Conservation (phyloP, 2,888 invertebrate genomes). For the Lasius fuliginosus region DNA sequence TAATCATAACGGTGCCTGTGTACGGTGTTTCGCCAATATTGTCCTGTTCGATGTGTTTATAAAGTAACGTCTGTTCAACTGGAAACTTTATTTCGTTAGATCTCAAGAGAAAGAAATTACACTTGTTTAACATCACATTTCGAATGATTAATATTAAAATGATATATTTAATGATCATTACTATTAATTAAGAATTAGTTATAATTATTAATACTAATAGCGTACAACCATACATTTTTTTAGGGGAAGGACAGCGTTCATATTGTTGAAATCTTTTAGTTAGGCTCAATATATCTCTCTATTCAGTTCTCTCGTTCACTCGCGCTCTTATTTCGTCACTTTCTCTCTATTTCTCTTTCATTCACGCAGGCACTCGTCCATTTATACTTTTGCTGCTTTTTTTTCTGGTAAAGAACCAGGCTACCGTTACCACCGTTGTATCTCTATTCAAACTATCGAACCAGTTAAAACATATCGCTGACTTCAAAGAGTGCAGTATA, state of each 20-base stretch:
- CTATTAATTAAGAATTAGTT: slow-evolving; percentile 85
- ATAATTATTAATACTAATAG: slow-evolving; percentile 86
- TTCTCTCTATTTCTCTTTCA: slow-evolving; percentile 64
- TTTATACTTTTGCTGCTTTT: slow-evolving; percentile 57
- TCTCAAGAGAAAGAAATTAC: slow-evolving; percentile 80
- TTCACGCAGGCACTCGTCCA: slow-evolving; percentile 62
- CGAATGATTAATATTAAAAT: slow-evolving; percentile 85
- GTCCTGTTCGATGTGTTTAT: slow-evolving; percentile 75
- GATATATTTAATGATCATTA: slow-evolving; percentile 84
- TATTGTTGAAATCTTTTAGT: slow-evolving; percentile 79
- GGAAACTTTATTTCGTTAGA: slow-evolving; percentile 83
- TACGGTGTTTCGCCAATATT: slow-evolving; percentile 62
- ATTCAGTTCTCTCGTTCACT: slow-evolving; percentile 40
- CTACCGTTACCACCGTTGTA: slow-evolving; percentile 51
- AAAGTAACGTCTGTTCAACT: slow-evolving; percentile 81
- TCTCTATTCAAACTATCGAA: slow-evolving; percentile 75
- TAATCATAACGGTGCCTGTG: slow-evolving; percentile 70
- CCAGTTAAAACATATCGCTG: slow-evolving; percentile 77
- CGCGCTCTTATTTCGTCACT: slow-evolving; percentile 60
- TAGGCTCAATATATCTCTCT: slow-evolving; percentile 75
- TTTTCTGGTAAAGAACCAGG: slow-evolving; percentile 44
- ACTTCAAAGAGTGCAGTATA: slow-evolving; percentile 79
- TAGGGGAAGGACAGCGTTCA: slow-evolving; percentile 79
- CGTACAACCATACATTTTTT: slow-evolving; percentile 84
- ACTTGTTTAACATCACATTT: slow-evolving; percentile 85